Evolutionary conservation across 2,888 invertebrate genomes (phyloP).

Genomic region (Drosophila nigricruria): DNA sequence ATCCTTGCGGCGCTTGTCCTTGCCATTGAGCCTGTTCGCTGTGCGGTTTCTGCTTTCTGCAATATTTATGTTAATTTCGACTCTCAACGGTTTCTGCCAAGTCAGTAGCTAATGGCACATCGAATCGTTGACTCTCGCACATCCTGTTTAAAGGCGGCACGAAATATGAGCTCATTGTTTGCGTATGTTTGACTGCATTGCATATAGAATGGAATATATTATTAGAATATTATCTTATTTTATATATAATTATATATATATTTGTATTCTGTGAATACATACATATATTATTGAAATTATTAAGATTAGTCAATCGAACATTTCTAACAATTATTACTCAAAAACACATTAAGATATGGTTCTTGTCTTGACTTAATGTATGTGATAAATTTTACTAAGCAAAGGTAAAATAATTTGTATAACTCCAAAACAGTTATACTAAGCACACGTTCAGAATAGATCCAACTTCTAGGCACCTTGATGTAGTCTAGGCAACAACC

Average conservation of each 20-base stretch:
- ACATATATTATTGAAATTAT: neutral
- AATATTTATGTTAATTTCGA: slow-evolving; percentile 52
- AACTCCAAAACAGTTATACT: neutral
- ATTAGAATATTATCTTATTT: neutral
- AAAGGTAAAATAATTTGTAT: neutral
- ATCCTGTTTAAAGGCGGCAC: slow-evolving; percentile 13
- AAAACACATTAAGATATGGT: neutral
- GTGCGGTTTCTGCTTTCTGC: slow-evolving; percentile 40
- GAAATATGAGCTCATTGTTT: slow-evolving; percentile 6
- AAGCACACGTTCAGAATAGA: neutral
- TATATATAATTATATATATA: neutral
- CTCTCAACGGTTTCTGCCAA: slow-evolving; percentile 40
- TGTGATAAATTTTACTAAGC: too few species aligned
- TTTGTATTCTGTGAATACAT: neutral
- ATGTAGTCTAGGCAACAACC: neutral
- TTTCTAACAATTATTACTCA: neutral
- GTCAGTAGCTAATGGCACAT: slow-evolving; percentile 24
- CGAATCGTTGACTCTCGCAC: slow-evolving; percentile 7
- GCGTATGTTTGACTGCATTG: neutral
- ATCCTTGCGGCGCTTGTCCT: slow-evolving; percentile 20
- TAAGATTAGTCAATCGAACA: neutral
- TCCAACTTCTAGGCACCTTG: neutral
- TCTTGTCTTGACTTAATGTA: neutral
- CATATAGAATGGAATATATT: neutral
- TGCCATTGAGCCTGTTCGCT: slow-evolving; percentile 41